These are phyloP conservation scores for Myotis pilosus DNA, from an alignment of 2,797 vertebrate species.

Conservation along the genomic window DNA sequence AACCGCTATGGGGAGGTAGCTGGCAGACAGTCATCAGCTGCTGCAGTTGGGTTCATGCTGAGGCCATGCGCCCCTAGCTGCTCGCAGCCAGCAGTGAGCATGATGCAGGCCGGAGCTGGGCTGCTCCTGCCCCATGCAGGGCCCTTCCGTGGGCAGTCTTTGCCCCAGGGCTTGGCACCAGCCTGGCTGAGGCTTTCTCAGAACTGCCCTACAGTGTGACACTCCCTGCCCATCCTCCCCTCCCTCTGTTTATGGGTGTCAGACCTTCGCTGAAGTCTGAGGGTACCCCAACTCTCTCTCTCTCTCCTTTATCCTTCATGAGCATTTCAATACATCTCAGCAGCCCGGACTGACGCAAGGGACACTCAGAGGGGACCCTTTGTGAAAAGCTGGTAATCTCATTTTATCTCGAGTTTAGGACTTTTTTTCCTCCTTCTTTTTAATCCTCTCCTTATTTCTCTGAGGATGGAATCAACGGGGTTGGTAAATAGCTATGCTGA, in stretches of 20 bases:
- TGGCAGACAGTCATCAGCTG: accelerated
- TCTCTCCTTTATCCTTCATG: neutral
- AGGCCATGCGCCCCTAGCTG: neutral
- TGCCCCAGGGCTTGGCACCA: neutral
- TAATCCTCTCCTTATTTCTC: neutral
- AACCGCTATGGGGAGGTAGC: neutral
- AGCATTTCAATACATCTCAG: neutral
- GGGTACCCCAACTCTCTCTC: neutral
- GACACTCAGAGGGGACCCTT: neutral
- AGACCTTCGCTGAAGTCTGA: neutral
- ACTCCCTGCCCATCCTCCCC: neutral
- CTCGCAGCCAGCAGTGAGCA: neutral
- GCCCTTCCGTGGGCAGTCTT: neutral
- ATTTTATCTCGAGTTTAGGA: neutral
- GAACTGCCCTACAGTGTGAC: neutral
- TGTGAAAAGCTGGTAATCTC: neutral
- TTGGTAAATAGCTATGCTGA: constrained; percentile 34
- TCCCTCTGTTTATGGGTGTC: neutral
- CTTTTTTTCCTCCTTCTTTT: neutral
- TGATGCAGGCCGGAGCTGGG: accelerated
- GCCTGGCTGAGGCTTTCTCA: neutral
- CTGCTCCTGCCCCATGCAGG: neutral
- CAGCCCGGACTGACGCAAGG: neutral
- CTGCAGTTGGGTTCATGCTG: neutral
- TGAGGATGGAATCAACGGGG: neutral